A percentile compares a stretch with the other conserved stretches of the same genome.
Conservation (phyloP, 2,888 invertebrate genomes). For the Cataglyphis rosenhaueri region DNA sequence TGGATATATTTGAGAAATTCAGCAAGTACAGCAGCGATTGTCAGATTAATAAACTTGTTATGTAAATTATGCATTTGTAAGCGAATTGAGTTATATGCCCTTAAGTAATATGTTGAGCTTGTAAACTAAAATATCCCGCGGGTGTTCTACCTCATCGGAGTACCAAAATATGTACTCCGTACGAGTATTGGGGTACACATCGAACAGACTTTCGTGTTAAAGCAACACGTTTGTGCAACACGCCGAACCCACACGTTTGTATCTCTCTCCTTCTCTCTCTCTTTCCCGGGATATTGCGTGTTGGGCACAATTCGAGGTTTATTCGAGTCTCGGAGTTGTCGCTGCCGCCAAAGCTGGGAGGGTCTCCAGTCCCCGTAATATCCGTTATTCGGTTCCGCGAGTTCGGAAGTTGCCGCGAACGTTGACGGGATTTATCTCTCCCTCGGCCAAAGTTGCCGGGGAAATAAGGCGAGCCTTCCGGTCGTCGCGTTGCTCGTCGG, state of each 20-base stretch:
- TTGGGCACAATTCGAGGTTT: constrained; percentile 45
- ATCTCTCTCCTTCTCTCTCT: constrained; percentile 45
- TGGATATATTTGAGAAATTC: neutral
- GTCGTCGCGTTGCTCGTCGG: constrained; percentile 37
- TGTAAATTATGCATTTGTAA: constrained; percentile 6
- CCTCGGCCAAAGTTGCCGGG: constrained; percentile 31
- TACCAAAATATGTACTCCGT: neutral
- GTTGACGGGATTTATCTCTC: constrained; percentile 52
- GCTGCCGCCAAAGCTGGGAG: neutral
- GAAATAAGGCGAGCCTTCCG: constrained; percentile 51
- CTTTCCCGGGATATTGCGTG: constrained; percentile 46
- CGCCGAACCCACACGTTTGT: constrained; percentile 17
- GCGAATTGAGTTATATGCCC: constrained; percentile 32
- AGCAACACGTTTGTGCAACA: constrained; percentile 32
- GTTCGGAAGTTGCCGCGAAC: constrained; percentile 48
- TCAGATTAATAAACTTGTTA: constrained; percentile 25
- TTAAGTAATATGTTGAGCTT: constrained; percentile 32
- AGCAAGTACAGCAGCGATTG: neutral
- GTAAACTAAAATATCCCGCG: constrained; percentile 43
- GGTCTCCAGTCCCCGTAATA: constrained; percentile 25
- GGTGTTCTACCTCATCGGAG: neutral
- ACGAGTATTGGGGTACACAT: constrained; percentile 3
- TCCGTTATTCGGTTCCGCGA: constrained; percentile 52
- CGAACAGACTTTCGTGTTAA: constrained; percentile 20
- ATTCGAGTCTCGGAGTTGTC: constrained; percentile 39